phyloP scores from a whole-genome alignment of 2,113 vertebrate genomes.

The Octodon degus region DNA sequence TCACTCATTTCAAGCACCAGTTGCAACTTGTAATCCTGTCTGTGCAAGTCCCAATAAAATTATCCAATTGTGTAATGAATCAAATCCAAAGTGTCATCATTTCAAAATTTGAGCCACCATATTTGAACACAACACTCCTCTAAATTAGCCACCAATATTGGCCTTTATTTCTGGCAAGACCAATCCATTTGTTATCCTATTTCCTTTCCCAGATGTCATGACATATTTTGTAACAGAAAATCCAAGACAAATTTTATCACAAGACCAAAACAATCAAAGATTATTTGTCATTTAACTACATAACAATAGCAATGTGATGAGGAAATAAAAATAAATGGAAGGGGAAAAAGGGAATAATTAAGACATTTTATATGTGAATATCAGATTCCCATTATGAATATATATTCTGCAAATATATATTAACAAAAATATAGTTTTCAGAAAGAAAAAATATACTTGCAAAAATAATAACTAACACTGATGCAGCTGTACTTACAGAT shows the following conservation, averaged over 20 bases:
- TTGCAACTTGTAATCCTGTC: background rate
- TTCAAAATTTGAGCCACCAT: background rate
- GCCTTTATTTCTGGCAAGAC: background rate
- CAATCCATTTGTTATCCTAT: background rate
- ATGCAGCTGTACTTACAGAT: background rate
- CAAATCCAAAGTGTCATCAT: constrained; percentile 42
- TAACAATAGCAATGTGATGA: background rate
- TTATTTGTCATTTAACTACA: background rate
- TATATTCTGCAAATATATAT: background rate
- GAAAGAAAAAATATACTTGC: background rate
- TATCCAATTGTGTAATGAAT: background rate
- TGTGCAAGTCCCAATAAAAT: background rate
- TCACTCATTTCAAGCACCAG: background rate
- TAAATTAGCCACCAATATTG: background rate
- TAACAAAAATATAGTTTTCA: background rate
- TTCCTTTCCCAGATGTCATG: background rate
- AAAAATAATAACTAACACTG: background rate
- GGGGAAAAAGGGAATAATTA: background rate
- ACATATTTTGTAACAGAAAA: background rate
- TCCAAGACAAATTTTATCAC: background rate
- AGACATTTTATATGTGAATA: background rate
- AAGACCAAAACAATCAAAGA: background rate
- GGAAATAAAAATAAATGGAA: background rate
- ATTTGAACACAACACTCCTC: background rate
- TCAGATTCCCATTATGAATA: background rate